phyloP scores from a whole-genome alignment of 2,113 vertebrate species.

The Pheucticus melanocephalus region DNA sequence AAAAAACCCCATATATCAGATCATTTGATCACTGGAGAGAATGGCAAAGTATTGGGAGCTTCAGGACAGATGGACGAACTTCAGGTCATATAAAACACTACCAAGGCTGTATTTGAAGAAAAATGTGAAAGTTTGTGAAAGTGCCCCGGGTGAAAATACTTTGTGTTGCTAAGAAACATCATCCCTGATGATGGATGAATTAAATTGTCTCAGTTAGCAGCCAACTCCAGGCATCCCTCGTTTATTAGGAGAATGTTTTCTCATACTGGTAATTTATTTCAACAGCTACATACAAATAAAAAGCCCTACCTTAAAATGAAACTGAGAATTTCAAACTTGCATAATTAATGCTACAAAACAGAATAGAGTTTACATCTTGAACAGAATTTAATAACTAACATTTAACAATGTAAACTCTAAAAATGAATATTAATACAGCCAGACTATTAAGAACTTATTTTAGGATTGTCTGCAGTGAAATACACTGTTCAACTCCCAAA shows the following conservation, averaged over 20 bases:
- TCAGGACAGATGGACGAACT: slow-evolving; percentile 71
- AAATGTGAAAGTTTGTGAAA: slow-evolving; percentile 61
- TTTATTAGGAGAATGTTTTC: slow-evolving; percentile 62
- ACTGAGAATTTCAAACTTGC: neutral
- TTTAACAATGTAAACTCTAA: neutral
- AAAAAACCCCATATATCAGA: neutral
- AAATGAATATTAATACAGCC: neutral
- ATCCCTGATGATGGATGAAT: slow-evolving; percentile 62
- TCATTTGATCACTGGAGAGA: slow-evolving; percentile 57
- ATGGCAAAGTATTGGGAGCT: slow-evolving; percentile 56
- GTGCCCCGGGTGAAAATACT: slow-evolving; percentile 52
- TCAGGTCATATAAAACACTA: slow-evolving; percentile 64
- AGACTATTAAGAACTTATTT: neutral
- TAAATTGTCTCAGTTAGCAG: slow-evolving; percentile 65
- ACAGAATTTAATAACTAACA: neutral
- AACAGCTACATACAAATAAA: slow-evolving; percentile 53
- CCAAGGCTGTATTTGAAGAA: slow-evolving; percentile 62
- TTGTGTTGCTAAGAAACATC: slow-evolving; percentile 71
- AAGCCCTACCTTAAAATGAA: slow-evolving; percentile 20
- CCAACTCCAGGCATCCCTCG: slow-evolving; percentile 59
- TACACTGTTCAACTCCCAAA: neutral
- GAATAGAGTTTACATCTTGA: neutral
- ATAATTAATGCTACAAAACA: slow-evolving; percentile 28
- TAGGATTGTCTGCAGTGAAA: neutral
- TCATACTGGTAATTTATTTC: slow-evolving; percentile 65